A percentile compares a stretch with the other conserved stretches of the same genome.
Evolutionary conservation across 2,797 vertebrate genomes (phyloP).

Genomic region (Paramormyrops hopkinsi): DNA sequence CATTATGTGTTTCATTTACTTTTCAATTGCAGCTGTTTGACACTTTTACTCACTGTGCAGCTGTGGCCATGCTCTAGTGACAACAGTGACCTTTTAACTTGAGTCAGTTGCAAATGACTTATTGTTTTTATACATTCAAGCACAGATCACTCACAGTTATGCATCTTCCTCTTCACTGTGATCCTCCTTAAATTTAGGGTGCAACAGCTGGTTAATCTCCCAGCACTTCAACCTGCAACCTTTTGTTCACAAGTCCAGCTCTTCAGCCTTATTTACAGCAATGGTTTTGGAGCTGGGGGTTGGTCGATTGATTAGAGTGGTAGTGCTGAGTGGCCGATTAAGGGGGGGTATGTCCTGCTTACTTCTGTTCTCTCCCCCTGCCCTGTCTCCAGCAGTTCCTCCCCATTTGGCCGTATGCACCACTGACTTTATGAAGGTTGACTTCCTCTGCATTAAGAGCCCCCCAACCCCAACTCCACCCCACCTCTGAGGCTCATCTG

Average conservation of each 20-base stretch:
- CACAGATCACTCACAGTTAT: background rate
- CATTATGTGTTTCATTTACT: background rate
- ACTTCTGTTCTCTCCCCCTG: conserved; percentile 24
- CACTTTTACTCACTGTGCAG: background rate
- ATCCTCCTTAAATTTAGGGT: background rate
- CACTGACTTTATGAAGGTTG: conserved; percentile 58
- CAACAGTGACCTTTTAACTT: background rate
- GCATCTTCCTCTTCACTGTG: background rate
- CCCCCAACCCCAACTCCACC: conserved; percentile 46
- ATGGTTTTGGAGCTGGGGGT: background rate
- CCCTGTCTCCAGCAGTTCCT: conserved; percentile 58
- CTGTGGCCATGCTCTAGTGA: background rate
- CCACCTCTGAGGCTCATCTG: conserved; percentile 42
- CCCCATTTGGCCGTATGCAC: conserved; percentile 58
- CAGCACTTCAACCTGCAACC: background rate
- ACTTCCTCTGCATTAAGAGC: conserved; percentile 41
- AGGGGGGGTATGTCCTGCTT: background rate
- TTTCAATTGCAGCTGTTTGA: background rate
- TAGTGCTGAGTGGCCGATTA: background rate
- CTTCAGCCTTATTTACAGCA: background rate
- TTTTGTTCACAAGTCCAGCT: background rate
- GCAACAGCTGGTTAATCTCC: background rate
- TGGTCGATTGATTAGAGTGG: background rate
- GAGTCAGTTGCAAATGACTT: background rate
- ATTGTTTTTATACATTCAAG: background rate